Percentiles rank a stretch among this genome's conserved stretches.
Conservation (phyloP, 2,113 vertebrate species). For the Conger conger region DNA sequence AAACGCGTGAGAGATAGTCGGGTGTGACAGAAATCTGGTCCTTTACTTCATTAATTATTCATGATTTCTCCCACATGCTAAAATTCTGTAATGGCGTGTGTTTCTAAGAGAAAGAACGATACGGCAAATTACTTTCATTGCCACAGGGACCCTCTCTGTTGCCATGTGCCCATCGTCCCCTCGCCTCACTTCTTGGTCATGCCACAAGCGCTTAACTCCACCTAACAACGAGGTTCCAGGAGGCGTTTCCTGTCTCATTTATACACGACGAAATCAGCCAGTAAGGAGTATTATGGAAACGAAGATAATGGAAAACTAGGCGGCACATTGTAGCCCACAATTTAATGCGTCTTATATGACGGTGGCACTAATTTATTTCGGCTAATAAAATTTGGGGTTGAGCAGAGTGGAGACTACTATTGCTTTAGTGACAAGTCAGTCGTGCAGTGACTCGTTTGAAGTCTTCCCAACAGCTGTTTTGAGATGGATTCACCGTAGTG, state of each 20-base stretch:
- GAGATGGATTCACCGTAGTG: slow-evolving; percentile 41
- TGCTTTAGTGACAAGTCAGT: background rate
- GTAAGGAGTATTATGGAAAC: slow-evolving; percentile 57
- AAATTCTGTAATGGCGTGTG: slow-evolving; percentile 22
- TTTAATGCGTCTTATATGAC: background rate
- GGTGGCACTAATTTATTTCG: background rate
- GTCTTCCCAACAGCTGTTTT: slow-evolving; percentile 8
- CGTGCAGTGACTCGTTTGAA: slow-evolving; percentile 11
- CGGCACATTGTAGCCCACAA: background rate
- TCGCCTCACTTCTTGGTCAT: slow-evolving; percentile 59
- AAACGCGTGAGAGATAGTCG: background rate
- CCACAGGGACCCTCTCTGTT: slow-evolving; percentile 51
- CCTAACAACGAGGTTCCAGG: slow-evolving; percentile 35
- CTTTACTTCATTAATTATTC: background rate
- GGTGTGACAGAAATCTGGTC: background rate
- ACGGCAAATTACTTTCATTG: slow-evolving; percentile 17
- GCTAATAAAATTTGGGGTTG: too few species aligned
- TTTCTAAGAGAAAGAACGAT: background rate
- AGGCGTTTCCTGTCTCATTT: slow-evolving; percentile 42
- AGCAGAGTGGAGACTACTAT: background rate
- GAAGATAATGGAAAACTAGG: background rate
- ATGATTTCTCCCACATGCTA: background rate
- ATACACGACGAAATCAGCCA: slow-evolving; percentile 44
- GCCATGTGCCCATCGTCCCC: slow-evolving; percentile 51
- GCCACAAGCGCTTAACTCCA: slow-evolving; percentile 66